Base-by-base conservation (phyloP, 2,797 vertebrate species). In the Sternarchorhynchus goeldii region DNA sequence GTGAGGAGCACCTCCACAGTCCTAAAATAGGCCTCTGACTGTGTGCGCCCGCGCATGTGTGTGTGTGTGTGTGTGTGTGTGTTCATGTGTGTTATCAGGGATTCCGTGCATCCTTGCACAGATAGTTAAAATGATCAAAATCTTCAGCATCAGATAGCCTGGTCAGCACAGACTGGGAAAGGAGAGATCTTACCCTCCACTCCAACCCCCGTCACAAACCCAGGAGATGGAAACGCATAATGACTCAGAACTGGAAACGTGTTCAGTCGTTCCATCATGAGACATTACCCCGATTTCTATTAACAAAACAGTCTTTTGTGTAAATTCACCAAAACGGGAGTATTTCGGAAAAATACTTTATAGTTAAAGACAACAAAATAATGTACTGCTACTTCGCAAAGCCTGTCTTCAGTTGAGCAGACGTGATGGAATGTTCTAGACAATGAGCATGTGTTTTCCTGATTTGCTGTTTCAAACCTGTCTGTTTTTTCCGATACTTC, bases 401-500 rank as follows among this genome's bases (percentile, higher is more conserved):
- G 25, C 25, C 25, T 32, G 7, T 64, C 21, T 59, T 70, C 36
- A 60, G 39, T n/a, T 14, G 4, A 5, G 6, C n/a, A 20, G 21
- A 45, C 8, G 12, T 21, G 17, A 12, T n/a, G 10, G 45, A 60
- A 36, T 16, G 14, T 5, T 69, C 18, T 57, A 77, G 74, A 69
- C 71, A 45, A 80, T 50, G 55, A 68, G 53, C 8, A 1, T 12
- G 67, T 21, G 77, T 36, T 64, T 67, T 66, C 2, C 41, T 50
- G 75, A 86, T 57, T 39, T 69, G 87, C 25, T 31, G 69, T 65
- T 73, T 69, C 78, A 79, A 80, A 81, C 84, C 63, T 39, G 45
- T 73, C 66, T 60, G 75, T 76, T 76, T 79, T 59, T 50, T 76
- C 67, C 81, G 85, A 87, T 86, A 90, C 78, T 86, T 93, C 90